Base-by-base conservation (phyloP, 2,113 vertebrate genomes). In the Gavia stellata region DNA sequence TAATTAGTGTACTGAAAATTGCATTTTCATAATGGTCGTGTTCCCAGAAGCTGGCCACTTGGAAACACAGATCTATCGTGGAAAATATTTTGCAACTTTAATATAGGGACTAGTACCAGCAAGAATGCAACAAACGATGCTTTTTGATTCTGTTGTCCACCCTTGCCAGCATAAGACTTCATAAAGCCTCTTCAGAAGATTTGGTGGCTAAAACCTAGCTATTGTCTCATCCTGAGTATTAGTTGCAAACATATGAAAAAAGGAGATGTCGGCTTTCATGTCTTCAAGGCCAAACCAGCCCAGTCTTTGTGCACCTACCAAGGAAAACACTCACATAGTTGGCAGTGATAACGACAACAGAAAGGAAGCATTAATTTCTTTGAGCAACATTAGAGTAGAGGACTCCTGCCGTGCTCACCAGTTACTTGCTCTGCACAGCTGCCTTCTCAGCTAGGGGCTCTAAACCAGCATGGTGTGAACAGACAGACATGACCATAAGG, bases 401-500 rank as follows among this genome's bases (percentile, higher is more conserved):
- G 62, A 28, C 79, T 96, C 97, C 96, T 58, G 94, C 96, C 2
- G 49, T 70, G 97, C 97, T 85, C 94, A 62, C 97, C 80, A 96
- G 94, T 75, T 93, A 66, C 79, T 92, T 65, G 86, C 55, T 96
- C 83, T 38, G 90, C 96, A 81, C 98, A 97, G 97, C 96, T 97
- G 97, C 95, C 94, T 97, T 97, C 97, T 96, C 98, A 97, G 97
- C 63, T 97, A 96, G 95, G 85, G 87, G 62, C 59, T 97, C 86
- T 93, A 96, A 97, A 96, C 94, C 96, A 97, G 80, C 26, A 1
- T 94, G 92, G 91, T 80, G 88, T 95, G 84, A 95, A 95, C 50
- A 96, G 91, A 71, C n/a, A 97, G 92, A 89, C 91, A 97, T 95
- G 97, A 88, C 95, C 96, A 58, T 67, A 81, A 88, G 77, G 61